Percentiles rank a stretch among this genome's conserved stretches.
phyloP scores from a whole-genome alignment of 1,140 invertebrate genomes.

The Aphidius ervi region DNA sequence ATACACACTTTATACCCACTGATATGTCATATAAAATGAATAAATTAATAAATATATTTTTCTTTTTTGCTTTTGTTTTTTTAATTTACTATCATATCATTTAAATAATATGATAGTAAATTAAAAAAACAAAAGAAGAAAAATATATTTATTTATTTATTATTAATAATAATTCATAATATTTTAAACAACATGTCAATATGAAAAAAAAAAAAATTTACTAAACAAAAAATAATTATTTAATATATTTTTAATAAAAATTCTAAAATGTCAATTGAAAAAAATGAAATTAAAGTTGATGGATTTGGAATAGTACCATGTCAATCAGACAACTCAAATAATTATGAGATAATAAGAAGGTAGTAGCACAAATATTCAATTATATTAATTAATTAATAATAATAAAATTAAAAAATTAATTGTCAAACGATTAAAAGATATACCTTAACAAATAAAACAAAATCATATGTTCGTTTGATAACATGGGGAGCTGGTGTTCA shows the following conservation, averaged over 20 bases:
- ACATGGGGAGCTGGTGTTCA: slow-evolving; percentile 62
- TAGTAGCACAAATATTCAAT: slow-evolving; percentile 1
- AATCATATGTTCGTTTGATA: slow-evolving; percentile 55
- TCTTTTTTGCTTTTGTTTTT: too few species aligned
- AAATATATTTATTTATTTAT: too few species aligned
- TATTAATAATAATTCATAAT: too few species aligned
- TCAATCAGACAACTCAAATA: not conserved
- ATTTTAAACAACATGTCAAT: too few species aligned
- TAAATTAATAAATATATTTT: too few species aligned
- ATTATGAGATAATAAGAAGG: slow-evolving; percentile 32
- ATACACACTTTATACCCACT: too few species aligned
- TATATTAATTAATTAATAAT: not conserved
- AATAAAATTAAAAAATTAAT: slow-evolving; percentile 3
- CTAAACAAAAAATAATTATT: too few species aligned
- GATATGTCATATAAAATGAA: too few species aligned
- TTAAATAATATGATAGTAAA: too few species aligned
- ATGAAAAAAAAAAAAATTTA: not conserved
- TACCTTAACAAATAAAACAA: slow-evolving; percentile 51
- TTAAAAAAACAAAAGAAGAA: too few species aligned
- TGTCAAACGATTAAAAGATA: slow-evolving; percentile 24
- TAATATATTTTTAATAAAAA: not conserved
- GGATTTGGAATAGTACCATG: slow-evolving; percentile 32
- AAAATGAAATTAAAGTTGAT: slow-evolving; percentile 26
- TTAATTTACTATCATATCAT: too few species aligned
- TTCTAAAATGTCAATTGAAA: not conserved